Evolutionary conservation across 2,797 vertebrate genomes (phyloP).

Genomic region (Mormyrops boulengeri): DNA sequence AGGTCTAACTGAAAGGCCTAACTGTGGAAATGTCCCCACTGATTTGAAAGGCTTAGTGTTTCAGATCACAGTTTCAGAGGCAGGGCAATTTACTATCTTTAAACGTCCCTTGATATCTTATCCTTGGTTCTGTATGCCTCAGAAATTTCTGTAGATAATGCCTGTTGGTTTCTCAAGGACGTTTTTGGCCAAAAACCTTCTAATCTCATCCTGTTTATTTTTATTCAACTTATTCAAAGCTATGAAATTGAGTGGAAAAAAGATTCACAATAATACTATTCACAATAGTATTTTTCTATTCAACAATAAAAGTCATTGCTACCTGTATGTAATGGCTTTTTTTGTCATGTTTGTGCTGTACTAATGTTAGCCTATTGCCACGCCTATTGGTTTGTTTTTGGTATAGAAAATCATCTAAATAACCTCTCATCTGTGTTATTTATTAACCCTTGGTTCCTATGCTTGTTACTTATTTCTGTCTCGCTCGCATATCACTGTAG

Average conservation of each 20-base stretch:
- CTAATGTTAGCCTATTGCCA: neutral
- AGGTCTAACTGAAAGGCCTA: neutral
- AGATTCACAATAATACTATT: neutral
- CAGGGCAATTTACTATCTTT: neutral
- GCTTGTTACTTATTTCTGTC: neutral
- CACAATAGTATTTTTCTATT: neutral
- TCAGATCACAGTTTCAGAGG: neutral
- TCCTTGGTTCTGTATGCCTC: neutral
- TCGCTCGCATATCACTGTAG: neutral
- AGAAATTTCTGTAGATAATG: neutral
- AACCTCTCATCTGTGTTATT: neutral
- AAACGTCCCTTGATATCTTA: neutral
- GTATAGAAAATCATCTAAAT: neutral
- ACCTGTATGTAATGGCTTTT: neutral
- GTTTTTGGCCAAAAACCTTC: neutral
- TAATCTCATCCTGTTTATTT: neutral
- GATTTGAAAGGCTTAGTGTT: neutral
- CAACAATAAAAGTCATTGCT: neutral
- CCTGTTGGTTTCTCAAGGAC: neutral
- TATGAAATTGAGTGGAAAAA: neutral
- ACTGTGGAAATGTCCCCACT: neutral
- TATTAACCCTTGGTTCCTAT: neutral
- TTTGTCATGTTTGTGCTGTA: neutral
- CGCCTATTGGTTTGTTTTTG: neutral
- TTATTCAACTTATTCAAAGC: neutral